Evolutionary conservation across 2,797 vertebrate species (phyloP).

Genomic region (Bradypus variegatus): DNA sequence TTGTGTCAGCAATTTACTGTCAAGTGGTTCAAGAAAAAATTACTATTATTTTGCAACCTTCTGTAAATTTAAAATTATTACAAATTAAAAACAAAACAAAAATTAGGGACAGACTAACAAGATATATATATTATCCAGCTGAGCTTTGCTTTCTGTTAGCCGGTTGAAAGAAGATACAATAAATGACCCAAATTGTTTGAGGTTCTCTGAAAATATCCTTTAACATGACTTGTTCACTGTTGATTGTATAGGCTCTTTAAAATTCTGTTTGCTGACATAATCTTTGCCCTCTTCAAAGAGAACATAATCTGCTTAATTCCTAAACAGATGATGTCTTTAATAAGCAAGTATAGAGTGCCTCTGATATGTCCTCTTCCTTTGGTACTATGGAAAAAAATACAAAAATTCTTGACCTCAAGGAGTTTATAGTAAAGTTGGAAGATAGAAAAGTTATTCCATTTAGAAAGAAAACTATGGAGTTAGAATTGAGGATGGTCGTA

Average conservation of each 20-base stretch:
- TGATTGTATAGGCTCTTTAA: slow-evolving; percentile 14
- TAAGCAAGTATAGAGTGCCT: neutral
- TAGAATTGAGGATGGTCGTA: neutral
- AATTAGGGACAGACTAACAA: neutral
- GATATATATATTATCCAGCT: neutral
- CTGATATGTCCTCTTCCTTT: neutral
- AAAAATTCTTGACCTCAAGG: neutral
- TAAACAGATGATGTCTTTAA: neutral
- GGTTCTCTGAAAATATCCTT: neutral
- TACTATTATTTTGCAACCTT: slow-evolving; percentile 4
- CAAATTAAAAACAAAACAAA: neutral
- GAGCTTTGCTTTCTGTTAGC: slow-evolving; percentile 9
- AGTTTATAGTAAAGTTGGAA: slow-evolving; percentile 5
- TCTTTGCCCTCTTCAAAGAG: neutral
- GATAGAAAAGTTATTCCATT: neutral
- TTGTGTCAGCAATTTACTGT: neutral
- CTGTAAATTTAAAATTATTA: neutral
- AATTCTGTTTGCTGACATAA: neutral
- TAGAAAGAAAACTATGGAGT: neutral
- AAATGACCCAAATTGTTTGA: neutral
- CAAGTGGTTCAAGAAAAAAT: neutral
- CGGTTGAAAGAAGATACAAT: neutral
- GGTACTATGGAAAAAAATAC: neutral
- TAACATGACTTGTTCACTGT: neutral
- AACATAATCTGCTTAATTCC: too few relatives aligned